These are phyloP conservation scores for Melitaea cinxia DNA, from an alignment of 1,140 invertebrate species.

Conservation along the genomic window DNA sequence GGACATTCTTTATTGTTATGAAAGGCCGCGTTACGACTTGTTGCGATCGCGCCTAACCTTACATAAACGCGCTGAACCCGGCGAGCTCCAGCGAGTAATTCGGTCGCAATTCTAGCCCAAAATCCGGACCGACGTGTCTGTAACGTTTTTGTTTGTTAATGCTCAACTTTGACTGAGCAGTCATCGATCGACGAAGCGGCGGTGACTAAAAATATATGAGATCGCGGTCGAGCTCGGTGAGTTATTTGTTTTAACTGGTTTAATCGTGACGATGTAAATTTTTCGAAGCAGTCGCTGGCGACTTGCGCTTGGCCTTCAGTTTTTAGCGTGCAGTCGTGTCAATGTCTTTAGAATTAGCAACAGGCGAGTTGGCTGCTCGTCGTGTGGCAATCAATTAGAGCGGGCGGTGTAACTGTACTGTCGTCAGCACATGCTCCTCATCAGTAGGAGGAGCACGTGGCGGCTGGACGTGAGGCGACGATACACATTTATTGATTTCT, in stretches of 20 bases:
- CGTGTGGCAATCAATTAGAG: neutral
- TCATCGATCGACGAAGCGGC: neutral
- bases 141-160: conserved; percentile 1
- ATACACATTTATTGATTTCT: too few species aligned
- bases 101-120: neutral
- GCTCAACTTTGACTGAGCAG: neutral
- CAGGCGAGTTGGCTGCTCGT: neutral
- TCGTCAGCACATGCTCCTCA: neutral
- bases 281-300: neutral
- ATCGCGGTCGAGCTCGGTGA: neutral
- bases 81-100: neutral
- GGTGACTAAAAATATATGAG: neutral
- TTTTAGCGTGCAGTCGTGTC: neutral
- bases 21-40: neutral
- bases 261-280: neutral
- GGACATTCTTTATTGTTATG: neutral
- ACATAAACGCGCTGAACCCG: conserved; percentile 7
- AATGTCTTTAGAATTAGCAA: conserved; percentile 1
- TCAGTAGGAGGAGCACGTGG: neutral
- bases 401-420: neutral
- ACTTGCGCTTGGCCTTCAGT: neutral
- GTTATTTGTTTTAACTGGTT: neutral
- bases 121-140: neutral
- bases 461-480: neutral
- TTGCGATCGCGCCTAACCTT: neutral